Evolutionary conservation across 2,113 vertebrate species (phyloP).

Genomic region (Noturus placidus): DNA sequence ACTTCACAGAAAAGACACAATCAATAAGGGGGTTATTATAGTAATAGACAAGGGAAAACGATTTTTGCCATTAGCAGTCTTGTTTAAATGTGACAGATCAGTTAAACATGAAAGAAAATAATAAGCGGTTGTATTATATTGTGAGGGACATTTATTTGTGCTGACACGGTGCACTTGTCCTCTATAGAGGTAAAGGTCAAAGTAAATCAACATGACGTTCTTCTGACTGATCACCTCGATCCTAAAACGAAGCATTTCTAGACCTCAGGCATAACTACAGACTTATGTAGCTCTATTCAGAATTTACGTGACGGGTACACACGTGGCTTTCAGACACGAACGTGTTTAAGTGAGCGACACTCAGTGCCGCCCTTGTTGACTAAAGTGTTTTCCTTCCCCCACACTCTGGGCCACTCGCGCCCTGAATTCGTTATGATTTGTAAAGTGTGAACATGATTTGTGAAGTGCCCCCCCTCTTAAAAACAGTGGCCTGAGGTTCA

Average conservation of each 20-base stretch:
- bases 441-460: not conserved
- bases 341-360: not conserved
- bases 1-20: constrained; percentile 3
- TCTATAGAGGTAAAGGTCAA: not conserved
- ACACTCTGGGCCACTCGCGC: not conserved
- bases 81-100: not conserved
- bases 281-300: not conserved
- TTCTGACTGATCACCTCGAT: not conserved
- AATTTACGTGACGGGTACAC: not conserved
- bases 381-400: not conserved
- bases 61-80: not conserved
- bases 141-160: not conserved
- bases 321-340: not conserved
- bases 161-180: not conserved
- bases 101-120: not conserved
- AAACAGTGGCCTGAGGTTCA: no score
- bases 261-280: not conserved
- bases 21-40: not conserved
- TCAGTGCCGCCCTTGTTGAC: not conserved
- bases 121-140: not conserved
- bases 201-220: not conserved
- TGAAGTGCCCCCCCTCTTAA: no score
- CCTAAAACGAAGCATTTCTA: not conserved
- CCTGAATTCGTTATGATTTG: not conserved
- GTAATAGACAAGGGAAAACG: not conserved